phyloP scores from a whole-genome alignment of 2,888 invertebrate species.

The Synergus laeviventris region DNA sequence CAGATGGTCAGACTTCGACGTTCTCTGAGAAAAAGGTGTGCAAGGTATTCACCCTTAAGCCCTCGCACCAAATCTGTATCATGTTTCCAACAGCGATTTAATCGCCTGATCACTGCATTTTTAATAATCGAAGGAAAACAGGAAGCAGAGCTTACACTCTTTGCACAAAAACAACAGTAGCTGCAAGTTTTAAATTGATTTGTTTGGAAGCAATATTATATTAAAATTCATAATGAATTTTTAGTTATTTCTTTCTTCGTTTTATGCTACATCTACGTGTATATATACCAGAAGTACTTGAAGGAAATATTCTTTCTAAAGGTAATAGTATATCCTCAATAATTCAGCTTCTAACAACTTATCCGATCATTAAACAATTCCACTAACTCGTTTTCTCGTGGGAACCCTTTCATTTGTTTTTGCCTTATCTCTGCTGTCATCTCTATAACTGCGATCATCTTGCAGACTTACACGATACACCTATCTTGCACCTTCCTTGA shows the following conservation, averaged over 20 bases:
- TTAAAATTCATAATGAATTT: neutral
- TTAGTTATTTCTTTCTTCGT: neutral
- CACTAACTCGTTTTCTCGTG: conserved; percentile 37
- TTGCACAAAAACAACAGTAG: neutral
- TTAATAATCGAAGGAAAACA: neutral
- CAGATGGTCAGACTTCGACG: conserved; percentile 69
- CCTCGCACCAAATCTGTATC: conserved; percentile 2
- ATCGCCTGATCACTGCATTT: neutral
- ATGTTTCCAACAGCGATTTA: neutral
- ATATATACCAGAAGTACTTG: neutral
- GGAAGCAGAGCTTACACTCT: neutral
- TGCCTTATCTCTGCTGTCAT: conserved; percentile 30
- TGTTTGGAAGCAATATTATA: neutral
- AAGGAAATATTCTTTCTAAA: neutral
- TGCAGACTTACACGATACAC: conserved; percentile 10
- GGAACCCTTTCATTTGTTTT: conserved; percentile 33
- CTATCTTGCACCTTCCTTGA: conserved; percentile 21
- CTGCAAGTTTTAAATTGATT: neutral
- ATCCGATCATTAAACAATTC: conserved; percentile 30
- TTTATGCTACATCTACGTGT: neutral
- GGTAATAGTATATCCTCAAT: conserved; percentile 14
- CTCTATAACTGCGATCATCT: conserved; percentile 33
- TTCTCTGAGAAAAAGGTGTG: conserved; percentile 68
- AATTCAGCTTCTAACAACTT: conserved; percentile 10
- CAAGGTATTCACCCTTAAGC: neutral